These are phyloP conservation scores for Cerceris ruficornis DNA, from an alignment of 2,888 invertebrate species.

Conservation along the genomic window DNA sequence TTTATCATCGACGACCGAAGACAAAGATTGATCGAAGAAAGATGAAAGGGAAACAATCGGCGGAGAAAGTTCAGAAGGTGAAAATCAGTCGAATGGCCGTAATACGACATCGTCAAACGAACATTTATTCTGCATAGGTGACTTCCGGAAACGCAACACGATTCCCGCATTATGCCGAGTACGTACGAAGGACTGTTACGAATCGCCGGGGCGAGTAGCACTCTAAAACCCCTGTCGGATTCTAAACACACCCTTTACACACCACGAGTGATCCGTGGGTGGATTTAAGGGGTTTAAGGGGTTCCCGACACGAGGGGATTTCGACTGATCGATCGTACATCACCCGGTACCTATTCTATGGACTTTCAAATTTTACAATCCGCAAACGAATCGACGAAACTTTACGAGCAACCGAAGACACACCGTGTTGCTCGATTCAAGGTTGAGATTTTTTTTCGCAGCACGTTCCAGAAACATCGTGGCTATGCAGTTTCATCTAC, in stretches of 20 bases:
- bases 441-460: too few relatives aligned
- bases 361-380: conserved; percentile 26
- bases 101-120: conserved; percentile 27
- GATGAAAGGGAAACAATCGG: background rate
- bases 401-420: background rate
- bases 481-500: too few relatives aligned
- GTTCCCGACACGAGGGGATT: conserved; percentile 60
- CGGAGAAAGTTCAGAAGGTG: background rate
- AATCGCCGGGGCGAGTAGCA: conserved; percentile 69
- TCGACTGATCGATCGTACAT: conserved; percentile 73
- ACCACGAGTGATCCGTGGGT: conserved; percentile 60
- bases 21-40: background rate
- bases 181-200: conserved; percentile 73
- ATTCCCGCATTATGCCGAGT: conserved; percentile 77
- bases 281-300: conserved; percentile 60
- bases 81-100: conserved; percentile 9
- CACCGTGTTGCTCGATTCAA: too few relatives aligned
- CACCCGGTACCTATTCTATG: conserved; percentile 55
- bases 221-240: conserved; percentile 66
- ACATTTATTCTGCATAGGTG: conserved; percentile 50
- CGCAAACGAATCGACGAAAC: background rate
- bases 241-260: conserved; percentile 73
- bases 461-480: too few relatives aligned
- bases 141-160: conserved; percentile 72
- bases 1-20: background rate